Percentiles rank a stretch among this genome's conserved stretches.
phyloP scores from a whole-genome alignment of 2,113 vertebrate species.

The Motacilla alba region DNA sequence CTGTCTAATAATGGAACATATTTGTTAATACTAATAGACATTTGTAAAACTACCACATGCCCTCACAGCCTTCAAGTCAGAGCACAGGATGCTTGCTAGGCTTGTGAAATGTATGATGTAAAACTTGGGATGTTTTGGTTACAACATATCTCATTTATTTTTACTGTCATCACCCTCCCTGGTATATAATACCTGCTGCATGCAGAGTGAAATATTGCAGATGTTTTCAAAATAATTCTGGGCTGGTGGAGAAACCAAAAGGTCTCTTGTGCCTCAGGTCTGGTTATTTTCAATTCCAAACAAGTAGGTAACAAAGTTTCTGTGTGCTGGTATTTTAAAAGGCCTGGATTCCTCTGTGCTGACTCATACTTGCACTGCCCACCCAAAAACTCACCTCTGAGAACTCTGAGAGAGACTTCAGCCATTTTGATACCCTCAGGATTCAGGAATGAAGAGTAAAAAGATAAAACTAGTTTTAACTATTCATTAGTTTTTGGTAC shows the following conservation, averaged over 20 bases:
- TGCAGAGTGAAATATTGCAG: slow-evolving; percentile 65
- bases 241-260: slow-evolving; percentile 56
- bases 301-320: slow-evolving; percentile 48
- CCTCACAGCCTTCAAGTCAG: slow-evolving; percentile 37
- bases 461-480: slow-evolving; percentile 72
- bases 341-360: slow-evolving; percentile 20
- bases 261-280: slow-evolving; percentile 33
- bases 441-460: slow-evolving; percentile 54
- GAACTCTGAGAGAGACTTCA: slow-evolving; percentile 5
- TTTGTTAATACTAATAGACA: slow-evolving; percentile 50
- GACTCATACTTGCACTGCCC: slow-evolving; percentile 34
- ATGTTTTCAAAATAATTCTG: slow-evolving; percentile 71
- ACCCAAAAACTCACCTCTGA: slow-evolving; percentile 40
- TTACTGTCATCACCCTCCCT: slow-evolving; percentile 66
- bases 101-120: slow-evolving; percentile 67
- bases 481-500: slow-evolving; percentile 74
- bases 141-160: slow-evolving; percentile 72
- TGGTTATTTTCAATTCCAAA: slow-evolving; percentile 67
- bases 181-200: slow-evolving; percentile 65
- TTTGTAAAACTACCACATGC: slow-evolving; percentile 56
- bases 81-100: slow-evolving; percentile 53
- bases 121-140: slow-evolving; percentile 66
- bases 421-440: slow-evolving; percentile 21
- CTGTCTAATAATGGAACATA: slow-evolving; percentile 60
- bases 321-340: slow-evolving; percentile 51